phyloP scores from a whole-genome alignment of 2,113 vertebrate species.

The Elaphurus davidianus region DNA sequence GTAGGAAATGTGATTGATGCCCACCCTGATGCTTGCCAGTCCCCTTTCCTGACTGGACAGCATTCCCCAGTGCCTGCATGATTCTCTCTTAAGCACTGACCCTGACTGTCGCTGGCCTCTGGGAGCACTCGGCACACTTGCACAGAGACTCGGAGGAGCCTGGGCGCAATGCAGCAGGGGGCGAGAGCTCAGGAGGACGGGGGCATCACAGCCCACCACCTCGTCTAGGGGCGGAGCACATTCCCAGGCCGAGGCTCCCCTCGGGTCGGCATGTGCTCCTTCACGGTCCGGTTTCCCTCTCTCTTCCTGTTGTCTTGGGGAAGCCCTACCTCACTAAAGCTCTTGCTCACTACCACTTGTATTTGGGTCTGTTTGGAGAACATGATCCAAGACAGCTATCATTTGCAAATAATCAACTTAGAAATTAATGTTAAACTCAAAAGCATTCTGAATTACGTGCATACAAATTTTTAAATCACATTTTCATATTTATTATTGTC shows the following conservation, averaged over 20 bases:
- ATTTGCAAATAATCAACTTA: not conserved
- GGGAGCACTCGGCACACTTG: not conserved
- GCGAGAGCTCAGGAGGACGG: not conserved
- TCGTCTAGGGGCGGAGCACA: not conserved
- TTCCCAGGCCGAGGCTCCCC: not conserved
- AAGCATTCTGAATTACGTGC: not conserved
- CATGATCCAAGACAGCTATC: not conserved
- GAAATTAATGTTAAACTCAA: not conserved
- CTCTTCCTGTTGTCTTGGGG: not conserved
- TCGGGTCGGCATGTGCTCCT: not conserved
- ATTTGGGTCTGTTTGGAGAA: not conserved
- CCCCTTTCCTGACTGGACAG: not conserved
- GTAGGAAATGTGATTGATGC: not conserved
- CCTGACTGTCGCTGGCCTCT: not conserved
- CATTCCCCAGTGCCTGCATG: no score
- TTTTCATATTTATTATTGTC: not conserved
- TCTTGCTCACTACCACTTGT: not conserved
- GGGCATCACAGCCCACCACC: no score
- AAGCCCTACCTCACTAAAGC: not conserved
- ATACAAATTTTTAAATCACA: not conserved
- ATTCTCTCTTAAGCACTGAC: not conserved
- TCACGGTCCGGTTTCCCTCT: not conserved
- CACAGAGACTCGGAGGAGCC: not conserved
- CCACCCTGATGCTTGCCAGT: not conserved
- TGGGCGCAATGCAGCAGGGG: not conserved